Percentiles rank a stretch among this genome's conserved stretches.
Evolutionary conservation across 2,797 vertebrate genomes (phyloP).

Genomic region (Anisognathus igniventris): DNA sequence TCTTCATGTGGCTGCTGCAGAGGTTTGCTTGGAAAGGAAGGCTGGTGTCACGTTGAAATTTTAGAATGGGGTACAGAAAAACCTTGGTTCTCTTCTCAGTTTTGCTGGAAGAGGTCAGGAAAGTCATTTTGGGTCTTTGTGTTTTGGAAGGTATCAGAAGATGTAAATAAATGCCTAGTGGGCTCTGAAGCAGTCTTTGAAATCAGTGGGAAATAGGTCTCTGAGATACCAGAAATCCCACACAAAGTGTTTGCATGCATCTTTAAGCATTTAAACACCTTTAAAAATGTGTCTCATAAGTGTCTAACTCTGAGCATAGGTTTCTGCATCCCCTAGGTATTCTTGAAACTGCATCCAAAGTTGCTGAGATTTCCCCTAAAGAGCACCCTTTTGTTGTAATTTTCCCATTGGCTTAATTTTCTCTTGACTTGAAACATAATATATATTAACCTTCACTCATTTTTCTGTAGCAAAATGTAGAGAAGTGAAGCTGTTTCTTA

Average conservation of each 20-base stretch:
- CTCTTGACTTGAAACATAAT: conserved; percentile 13
- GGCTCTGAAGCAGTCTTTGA: neutral
- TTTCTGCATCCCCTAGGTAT: neutral
- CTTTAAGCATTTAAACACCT: conserved; percentile 34
- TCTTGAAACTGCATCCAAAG: neutral
- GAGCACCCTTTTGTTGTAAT: conserved; percentile 22
- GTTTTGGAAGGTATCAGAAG: neutral
- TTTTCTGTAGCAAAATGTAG: conserved; percentile 13
- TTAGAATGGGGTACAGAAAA: neutral
- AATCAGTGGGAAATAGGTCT: neutral
- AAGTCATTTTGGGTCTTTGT: neutral
- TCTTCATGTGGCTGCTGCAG: neutral
- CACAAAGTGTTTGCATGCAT: conserved; percentile 1
- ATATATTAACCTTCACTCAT: conserved; percentile 28
- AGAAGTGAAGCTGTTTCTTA: conserved; percentile 26
- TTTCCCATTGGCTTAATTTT: conserved; percentile 25
- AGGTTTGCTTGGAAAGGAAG: neutral
- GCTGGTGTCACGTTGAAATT: neutral
- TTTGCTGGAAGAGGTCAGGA: neutral
- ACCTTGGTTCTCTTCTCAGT: neutral
- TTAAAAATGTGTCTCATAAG: conserved; percentile 3
- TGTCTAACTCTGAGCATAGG: neutral
- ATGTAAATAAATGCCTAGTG: neutral
- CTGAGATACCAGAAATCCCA: conserved; percentile 19
- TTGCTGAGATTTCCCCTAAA: neutral